Evolutionary conservation across 2,113 vertebrate species (phyloP), one percentile per base, ranked within the genome.

Genomic region (Istiophorus platypterus): DNA sequence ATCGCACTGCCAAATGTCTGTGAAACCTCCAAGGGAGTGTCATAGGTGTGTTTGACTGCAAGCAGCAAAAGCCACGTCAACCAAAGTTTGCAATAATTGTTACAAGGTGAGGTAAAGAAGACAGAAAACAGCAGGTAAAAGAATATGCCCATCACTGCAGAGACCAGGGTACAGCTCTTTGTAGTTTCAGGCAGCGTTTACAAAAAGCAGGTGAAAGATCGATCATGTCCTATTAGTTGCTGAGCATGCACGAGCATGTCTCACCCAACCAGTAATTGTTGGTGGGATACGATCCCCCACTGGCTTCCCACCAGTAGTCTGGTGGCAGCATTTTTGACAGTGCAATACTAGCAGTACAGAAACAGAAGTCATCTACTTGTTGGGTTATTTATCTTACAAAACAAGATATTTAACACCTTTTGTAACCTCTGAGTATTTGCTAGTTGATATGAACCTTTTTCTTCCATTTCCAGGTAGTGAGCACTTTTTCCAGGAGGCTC

Each of bases 31-130:
- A 61, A 18, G 5, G 92, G 66, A 27, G 92, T 94, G 82, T 96
- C 95, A 24, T 91, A 95, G 1, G 94, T 95, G 78, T 93, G 80
- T 81, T 62, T 86, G 72, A 88, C 95, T 96, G 87, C 37, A 86
- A 66, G 24, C 14, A 47, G 0, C 4, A 86, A 79, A 77, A 59
- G 7, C 3, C 29, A 84, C 8, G 70, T 37, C 2, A 41, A 72
- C 12, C 31, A 1, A 24, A 3, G 26, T 54, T 45, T 65, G 31
- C 17, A 27, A 8, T 42, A n/a, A 62, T 2, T 20, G 18, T 42
- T 14, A 45, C 26, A 52, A 17, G 5, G 10, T 49, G 27, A 34
- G 6, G 31, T 6, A 34, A 39, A 17, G 31, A 13, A 31, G 29
- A 59, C 12, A 37, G 4, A 49, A n/a, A 42, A 45, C n/a, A 51